Percentiles rank a stretch among this genome's conserved stretches.
Evolutionary conservation across 30 jellyfish, hydroid and myxozoan species (phyloP).

Genomic region (Pseudorhiza aurosa): DNA sequence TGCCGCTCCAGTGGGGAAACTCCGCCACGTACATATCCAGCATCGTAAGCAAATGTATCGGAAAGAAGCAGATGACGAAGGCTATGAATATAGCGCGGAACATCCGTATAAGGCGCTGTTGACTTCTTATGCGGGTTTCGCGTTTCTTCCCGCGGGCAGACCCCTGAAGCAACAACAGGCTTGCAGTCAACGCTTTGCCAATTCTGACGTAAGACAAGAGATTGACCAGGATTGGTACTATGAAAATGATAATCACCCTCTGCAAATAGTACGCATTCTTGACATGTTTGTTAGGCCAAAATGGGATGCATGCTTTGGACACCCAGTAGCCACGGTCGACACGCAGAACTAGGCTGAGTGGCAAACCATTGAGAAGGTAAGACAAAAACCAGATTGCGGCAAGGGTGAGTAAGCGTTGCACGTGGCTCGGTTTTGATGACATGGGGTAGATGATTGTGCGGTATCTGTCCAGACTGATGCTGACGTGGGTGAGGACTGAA

Average conservation of each 20-base stretch:
- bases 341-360: slow-evolving; percentile 65
- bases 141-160: slow-evolving; percentile 81
- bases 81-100: slow-evolving; percentile 76
- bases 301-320: slow-evolving; percentile 48
- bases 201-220: slow-evolving; percentile 67
- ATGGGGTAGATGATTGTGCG: slow-evolving; percentile 79
- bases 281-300: slow-evolving; percentile 62
- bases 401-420: slow-evolving; percentile 49
- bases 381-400: slow-evolving; percentile 71
- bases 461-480: slow-evolving; percentile 85
- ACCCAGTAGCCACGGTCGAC: slow-evolving; percentile 75
- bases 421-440: slow-evolving; percentile 63
- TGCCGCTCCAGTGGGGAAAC: slow-evolving; percentile 51
- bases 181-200: slow-evolving; percentile 59
- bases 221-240: slow-evolving; percentile 80
- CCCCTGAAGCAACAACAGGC: slow-evolving; percentile 66
- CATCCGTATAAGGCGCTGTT: slow-evolving; percentile 71
- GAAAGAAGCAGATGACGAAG: slow-evolving; percentile 74
- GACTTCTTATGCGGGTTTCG: slow-evolving; percentile 76
- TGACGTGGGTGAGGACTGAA: slow-evolving; percentile 82
- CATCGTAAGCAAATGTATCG: slow-evolving; percentile 65
- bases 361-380: slow-evolving; percentile 70
- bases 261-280: slow-evolving; percentile 38
- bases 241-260: slow-evolving; percentile 51
- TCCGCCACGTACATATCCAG: slow-evolving; percentile 16